Conservation (phyloP, 2,888 invertebrate species). For the Papilio protenor region DNA sequence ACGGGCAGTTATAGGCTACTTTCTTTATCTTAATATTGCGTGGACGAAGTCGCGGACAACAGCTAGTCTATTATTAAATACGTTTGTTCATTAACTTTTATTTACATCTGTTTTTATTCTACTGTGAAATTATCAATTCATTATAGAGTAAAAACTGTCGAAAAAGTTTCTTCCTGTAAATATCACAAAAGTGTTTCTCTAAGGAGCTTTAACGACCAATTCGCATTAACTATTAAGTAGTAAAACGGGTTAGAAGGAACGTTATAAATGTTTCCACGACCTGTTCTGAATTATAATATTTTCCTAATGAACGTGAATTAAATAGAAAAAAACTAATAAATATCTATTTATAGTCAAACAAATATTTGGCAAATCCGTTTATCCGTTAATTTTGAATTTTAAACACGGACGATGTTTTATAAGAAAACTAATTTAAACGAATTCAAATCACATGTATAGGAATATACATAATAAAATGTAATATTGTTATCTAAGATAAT, state of each 20-base stretch:
- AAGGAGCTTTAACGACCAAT: conserved; percentile 4
- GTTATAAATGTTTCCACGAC: conserved; percentile 31
- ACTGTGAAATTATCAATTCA: neutral
- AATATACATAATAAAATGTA: no score
- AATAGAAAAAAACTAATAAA: neutral
- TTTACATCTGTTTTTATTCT: neutral
- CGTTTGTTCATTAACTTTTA: neutral
- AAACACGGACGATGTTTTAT: neutral
- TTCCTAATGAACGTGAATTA: conserved; percentile 37
- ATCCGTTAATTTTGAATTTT: conserved; percentile 29
- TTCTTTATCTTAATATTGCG: no score
- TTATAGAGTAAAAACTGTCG: neutral
- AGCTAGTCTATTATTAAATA: neutral
- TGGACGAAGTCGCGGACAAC: no score
- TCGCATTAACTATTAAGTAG: conserved; percentile 33
- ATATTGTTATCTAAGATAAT: no score
- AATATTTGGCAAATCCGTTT: conserved; percentile 15
- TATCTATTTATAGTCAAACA: neutral
- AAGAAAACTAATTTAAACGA: neutral
- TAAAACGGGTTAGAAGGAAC: conserved; percentile 19
- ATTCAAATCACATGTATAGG: neutral
- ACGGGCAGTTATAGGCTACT: no score
- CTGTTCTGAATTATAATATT: conserved; percentile 33
- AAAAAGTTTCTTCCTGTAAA: neutral
- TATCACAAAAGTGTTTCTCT: neutral